phyloP scores from a whole-genome alignment of 2,888 invertebrate species.

The Alitta virens region DNA sequence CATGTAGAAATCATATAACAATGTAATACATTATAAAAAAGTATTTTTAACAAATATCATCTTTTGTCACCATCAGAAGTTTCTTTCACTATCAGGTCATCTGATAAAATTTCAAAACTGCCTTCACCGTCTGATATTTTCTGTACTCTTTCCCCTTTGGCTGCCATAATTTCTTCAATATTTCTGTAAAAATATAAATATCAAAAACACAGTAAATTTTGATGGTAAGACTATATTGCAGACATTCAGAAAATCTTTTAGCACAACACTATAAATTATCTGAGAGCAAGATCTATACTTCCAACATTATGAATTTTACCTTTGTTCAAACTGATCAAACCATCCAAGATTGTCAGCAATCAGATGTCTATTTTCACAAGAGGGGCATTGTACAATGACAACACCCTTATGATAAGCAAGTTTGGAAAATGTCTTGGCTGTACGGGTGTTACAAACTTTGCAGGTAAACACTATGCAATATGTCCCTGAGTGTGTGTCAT shows the following conservation, averaged over 20 bases:
- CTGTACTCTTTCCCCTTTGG: conserved; percentile 78
- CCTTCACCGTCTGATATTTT: conserved; percentile 35
- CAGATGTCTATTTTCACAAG: conserved; percentile 85
- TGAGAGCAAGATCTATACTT: too few relatives aligned
- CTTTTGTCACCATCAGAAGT: neutral
- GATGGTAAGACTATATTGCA: too few relatives aligned
- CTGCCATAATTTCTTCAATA: conserved; percentile 84
- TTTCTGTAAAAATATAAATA: conserved; percentile 64
- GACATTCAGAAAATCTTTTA: too few relatives aligned
- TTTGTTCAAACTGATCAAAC: conserved; percentile 73
- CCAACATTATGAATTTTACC: too few relatives aligned
- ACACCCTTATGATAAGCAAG: conserved; percentile 83
- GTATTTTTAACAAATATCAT: too few relatives aligned
- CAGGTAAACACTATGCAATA: conserved; percentile 74
- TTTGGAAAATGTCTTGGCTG: conserved; percentile 79
- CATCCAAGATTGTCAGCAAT: conserved; percentile 96
- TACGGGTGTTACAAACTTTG: conserved; percentile 79
- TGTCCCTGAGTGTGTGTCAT: too few relatives aligned
- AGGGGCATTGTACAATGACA: conserved; percentile 85
- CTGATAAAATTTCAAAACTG: conserved; percentile 20
- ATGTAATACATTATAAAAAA: too few relatives aligned
- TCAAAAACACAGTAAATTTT: too few relatives aligned
- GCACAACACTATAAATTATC: too few relatives aligned
- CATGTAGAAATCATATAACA: too few relatives aligned
- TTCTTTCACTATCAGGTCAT: conserved; percentile 10